These are phyloP conservation scores for Antigone vipio DNA, from an alignment of 2,113 vertebrate genomes.

Conservation along the genomic window DNA sequence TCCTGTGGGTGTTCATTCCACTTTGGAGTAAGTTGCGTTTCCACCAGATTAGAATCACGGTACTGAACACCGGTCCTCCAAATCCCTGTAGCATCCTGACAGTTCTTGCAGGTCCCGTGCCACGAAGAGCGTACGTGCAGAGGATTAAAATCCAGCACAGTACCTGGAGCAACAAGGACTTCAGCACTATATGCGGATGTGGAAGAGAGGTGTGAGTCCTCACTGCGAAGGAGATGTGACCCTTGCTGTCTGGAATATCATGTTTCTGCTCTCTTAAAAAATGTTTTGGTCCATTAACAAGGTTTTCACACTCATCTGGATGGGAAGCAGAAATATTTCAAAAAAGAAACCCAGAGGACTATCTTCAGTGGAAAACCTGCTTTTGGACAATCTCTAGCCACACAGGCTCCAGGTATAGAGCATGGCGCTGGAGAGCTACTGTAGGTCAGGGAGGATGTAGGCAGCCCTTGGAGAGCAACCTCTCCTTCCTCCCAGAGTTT, in stretches of 20 bases:
- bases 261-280: background rate
- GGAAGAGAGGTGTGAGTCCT: background rate
- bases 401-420: background rate
- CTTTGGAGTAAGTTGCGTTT: background rate
- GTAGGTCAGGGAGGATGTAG: background rate
- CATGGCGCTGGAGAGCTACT: background rate
- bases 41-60: background rate
- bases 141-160: background rate
- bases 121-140: fast-evolving
- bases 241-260: background rate
- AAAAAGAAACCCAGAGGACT: no score
- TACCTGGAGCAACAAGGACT: background rate
- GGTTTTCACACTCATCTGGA: background rate
- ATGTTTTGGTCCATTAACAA: background rate
- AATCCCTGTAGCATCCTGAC: background rate
- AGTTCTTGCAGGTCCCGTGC: background rate
- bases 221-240: fast-evolving
- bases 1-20: background rate
- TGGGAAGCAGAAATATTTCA: background rate
- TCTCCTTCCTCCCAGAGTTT: background rate
- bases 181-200: fast-evolving
- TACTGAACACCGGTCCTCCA: background rate
- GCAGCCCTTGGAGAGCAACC: background rate
- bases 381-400: background rate
- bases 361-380: background rate